Base-by-base conservation (phyloP, 2,797 vertebrate genomes). In the Chiroxiphia lanceolata region DNA sequence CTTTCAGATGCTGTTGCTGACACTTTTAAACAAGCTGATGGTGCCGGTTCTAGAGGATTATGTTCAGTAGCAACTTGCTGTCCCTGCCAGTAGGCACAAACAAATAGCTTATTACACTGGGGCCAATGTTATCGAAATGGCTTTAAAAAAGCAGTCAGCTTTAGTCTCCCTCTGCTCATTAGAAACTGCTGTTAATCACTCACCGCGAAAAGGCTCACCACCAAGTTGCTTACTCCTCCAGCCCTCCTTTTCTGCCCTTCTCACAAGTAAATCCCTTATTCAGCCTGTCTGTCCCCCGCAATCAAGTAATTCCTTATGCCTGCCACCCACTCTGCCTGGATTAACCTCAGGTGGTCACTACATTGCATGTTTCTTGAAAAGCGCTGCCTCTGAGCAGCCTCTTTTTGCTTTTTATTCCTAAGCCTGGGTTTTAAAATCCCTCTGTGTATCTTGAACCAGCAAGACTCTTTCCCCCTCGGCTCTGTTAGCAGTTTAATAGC, bases 331-430 rank as follows among this genome's bases (percentile, higher is more conserved):
- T 93, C 94, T 93, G 92, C 94, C 89, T 89, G 95, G 85, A 95
- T 94, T 96, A 97, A 96, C 96, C 96, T 97, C 94, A 97, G 96
- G 95, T 96, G 94, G 95, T 96, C 95, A 96, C 94, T 89, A 84
- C 83, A 70, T 80, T 54, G 80, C 80, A 95, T 22, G 47, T 81
- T 94, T 95, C 93, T 97, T 96, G 83, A 93, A 95, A 96, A 83
- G 84, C 33, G 0, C 78, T 96, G 94, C 76, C 78, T 96, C 89
- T 5, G 9, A 97, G 93, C 90, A 96, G 71, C 59, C 34, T 87
- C 89, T 78, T 83, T 90, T 56, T 85, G 45, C 88, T 91, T 94
- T 94, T 92, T 92, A 71, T 87, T 85, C 65, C 83, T 88, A 92
- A 97, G 60, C 87, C 57, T 70, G 50, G 47, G n/a, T 71, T 97